phyloP scores from a whole-genome alignment of 2,888 invertebrate species.

The Leptopterna dolabrata region DNA sequence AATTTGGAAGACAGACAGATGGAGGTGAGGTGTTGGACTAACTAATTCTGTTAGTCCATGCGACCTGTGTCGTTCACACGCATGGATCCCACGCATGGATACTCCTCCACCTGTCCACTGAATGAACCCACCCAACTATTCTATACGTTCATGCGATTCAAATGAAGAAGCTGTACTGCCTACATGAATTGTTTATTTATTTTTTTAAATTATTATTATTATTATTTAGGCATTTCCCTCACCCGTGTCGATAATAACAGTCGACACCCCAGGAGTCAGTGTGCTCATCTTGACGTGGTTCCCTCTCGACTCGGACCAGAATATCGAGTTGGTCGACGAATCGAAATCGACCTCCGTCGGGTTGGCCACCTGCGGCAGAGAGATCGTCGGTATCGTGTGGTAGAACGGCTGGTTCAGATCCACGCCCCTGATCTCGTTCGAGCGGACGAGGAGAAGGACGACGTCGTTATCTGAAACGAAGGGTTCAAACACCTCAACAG shows the following conservation, averaged over 20 bases:
- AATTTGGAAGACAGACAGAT: too few relatives aligned
- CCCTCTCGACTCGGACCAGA: slow-evolving; percentile 82
- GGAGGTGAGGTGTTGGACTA: too few relatives aligned
- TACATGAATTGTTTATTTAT: too few relatives aligned
- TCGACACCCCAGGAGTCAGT: slow-evolving; percentile 76
- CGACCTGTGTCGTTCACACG: too few relatives aligned
- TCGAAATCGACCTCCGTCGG: slow-evolving; percentile 44
- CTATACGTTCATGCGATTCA: too few relatives aligned
- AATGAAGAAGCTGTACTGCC: too few relatives aligned
- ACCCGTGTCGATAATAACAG: slow-evolving; percentile 81
- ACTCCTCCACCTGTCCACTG: too few relatives aligned
- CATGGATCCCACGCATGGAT: too few relatives aligned
- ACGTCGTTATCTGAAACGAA: slow-evolving; percentile 75
- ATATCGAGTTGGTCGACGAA: slow-evolving; percentile 77
- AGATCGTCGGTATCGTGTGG: slow-evolving; percentile 85
- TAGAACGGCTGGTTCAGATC: slow-evolving; percentile 78
- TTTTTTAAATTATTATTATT: too few relatives aligned
- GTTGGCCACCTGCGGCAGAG: slow-evolving; percentile 73
- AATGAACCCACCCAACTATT: too few relatives aligned
- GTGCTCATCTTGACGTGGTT: slow-evolving; percentile 80
- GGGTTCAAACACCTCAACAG: slow-evolving; percentile 57
- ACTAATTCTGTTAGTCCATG: too few relatives aligned
- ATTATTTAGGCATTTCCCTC: slow-evolving; percentile 54
- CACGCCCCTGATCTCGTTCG: slow-evolving; percentile 84
- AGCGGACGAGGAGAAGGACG: slow-evolving; percentile 80